Evolutionary conservation across 2,797 vertebrate genomes (phyloP).

Genomic region (Cetoscarus ocellatus): DNA sequence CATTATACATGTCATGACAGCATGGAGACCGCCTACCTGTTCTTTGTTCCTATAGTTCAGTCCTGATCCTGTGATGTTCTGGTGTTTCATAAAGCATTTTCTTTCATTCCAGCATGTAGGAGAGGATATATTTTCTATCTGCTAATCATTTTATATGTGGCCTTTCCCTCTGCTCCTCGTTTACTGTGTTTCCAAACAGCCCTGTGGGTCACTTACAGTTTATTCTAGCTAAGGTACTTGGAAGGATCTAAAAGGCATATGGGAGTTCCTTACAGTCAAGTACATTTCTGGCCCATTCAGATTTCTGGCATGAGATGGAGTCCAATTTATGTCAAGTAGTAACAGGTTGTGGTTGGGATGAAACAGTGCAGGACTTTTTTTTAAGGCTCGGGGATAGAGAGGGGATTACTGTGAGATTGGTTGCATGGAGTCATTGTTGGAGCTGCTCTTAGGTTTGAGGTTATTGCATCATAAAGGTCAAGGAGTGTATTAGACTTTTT

Average conservation of each 20-base stretch:
- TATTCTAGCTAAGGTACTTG: constrained; percentile 35
- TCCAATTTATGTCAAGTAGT: constrained; percentile 50
- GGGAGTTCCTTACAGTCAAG: constrained; percentile 32
- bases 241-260: constrained; percentile 29
- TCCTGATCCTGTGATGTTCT: constrained; percentile 15
- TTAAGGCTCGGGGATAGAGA: constrained; percentile 29
- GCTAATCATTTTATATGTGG: constrained; percentile 27
- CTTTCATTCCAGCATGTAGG: constrained; percentile 13
- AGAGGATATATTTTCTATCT: constrained; percentile 23
- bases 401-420: constrained; percentile 43
- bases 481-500: constrained; percentile 4
- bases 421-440: constrained; percentile 26
- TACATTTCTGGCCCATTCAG: constrained; percentile 42
- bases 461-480: constrained; percentile 28
- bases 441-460: constrained; percentile 28
- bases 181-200: constrained; percentile 11
- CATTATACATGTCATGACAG: constrained; percentile 56
- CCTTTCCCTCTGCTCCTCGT: constrained; percentile 22
- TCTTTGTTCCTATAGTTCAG: constrained; percentile 18
- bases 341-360: constrained; percentile 31
- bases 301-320: constrained; percentile 36
- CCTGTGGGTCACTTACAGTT: constrained; percentile 20
- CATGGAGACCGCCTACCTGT: constrained; percentile 43
- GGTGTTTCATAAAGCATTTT: constrained; percentile 28
- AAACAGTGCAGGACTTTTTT: constrained; percentile 36